A percentile compares a stretch with the other conserved stretches of the same genome.
These are phyloP conservation scores for Mionectes olivaceus DNA, from an alignment of 2,797 vertebrate genomes.

Conservation along the genomic window DNA sequence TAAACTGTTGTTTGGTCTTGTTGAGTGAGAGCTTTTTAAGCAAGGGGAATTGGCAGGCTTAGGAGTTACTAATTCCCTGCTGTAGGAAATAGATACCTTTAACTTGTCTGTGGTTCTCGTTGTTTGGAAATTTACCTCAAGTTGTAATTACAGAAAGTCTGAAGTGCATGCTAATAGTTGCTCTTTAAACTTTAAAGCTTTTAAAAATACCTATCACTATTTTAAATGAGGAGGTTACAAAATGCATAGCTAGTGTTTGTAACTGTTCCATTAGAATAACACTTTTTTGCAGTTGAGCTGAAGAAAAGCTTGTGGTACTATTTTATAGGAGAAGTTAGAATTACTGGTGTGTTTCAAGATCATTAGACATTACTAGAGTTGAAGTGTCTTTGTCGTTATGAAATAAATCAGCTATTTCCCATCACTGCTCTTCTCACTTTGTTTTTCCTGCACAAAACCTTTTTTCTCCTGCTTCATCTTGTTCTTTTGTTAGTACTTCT, in stretches of 20 bases:
- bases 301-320: not conserved
- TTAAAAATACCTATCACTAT: not conserved
- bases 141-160: not conserved
- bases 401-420: not conserved
- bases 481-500: not conserved
- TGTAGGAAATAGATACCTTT: not conserved
- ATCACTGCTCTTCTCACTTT: not conserved
- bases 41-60: not conserved
- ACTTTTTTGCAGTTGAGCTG: not conserved
- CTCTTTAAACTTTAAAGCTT: not conserved
- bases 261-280: not conserved
- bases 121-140: not conserved
- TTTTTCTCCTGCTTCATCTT: not conserved
- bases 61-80: not conserved
- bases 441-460: not conserved
- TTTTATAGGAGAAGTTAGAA: not conserved
- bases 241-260: not conserved
- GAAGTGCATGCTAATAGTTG: not conserved
- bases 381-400: not conserved
- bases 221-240: not conserved
- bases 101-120: not conserved
- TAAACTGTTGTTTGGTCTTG: not conserved
- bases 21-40: not conserved
- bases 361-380: not conserved
- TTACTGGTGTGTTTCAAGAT: not conserved